These are phyloP conservation scores for Crossocerus cetratus DNA, from an alignment of 2,888 invertebrate genomes.

Conservation along the genomic window DNA sequence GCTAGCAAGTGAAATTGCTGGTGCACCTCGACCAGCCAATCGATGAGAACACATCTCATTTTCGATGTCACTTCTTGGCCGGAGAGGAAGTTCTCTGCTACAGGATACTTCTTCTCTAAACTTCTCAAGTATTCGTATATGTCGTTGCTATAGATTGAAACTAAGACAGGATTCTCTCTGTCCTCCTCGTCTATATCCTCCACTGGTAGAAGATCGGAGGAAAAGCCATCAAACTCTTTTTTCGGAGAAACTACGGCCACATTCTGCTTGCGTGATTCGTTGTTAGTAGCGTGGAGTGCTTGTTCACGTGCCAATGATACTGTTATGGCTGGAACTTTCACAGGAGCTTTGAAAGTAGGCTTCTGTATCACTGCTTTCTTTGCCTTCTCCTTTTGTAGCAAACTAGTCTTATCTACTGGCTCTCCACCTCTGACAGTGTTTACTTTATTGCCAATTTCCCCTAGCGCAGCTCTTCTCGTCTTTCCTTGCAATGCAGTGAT, in stretches of 20 bases:
- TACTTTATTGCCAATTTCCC: slow-evolving; percentile 79
- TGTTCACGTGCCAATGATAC: slow-evolving; percentile 59
- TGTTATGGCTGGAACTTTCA: slow-evolving; percentile 55
- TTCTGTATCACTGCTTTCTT: slow-evolving; percentile 42
- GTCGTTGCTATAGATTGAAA: slow-evolving; percentile 91
- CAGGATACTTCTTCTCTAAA: slow-evolving; percentile 84
- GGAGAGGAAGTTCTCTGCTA: slow-evolving; percentile 83
- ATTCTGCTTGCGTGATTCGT: slow-evolving; percentile 24
- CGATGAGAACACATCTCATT: slow-evolving; percentile 93
- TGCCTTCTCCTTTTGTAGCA: slow-evolving; percentile 61
- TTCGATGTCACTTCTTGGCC: slow-evolving; percentile 86
- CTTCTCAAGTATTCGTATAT: slow-evolving; percentile 90
- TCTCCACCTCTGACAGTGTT: slow-evolving; percentile 74
- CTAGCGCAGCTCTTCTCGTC: slow-evolving; percentile 76
- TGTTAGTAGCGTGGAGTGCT: slow-evolving; percentile 10
- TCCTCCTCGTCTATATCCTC: slow-evolving; percentile 89
- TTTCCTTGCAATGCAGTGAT: slow-evolving; percentile 49
- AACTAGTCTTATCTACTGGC: slow-evolving; percentile 64
- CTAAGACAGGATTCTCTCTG: slow-evolving; percentile 86
- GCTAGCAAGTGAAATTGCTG: slow-evolving; percentile 89
- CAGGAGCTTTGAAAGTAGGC: slow-evolving; percentile 41
- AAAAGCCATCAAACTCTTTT: slow-evolving; percentile 62
- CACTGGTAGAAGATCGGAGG: slow-evolving; percentile 74
- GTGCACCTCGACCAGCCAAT: slow-evolving; percentile 97
- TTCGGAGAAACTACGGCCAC: slow-evolving; percentile 15